These are phyloP conservation scores for Digitonthophagus gazella DNA, from an alignment of 2,888 invertebrate species.

Conservation along the genomic window DNA sequence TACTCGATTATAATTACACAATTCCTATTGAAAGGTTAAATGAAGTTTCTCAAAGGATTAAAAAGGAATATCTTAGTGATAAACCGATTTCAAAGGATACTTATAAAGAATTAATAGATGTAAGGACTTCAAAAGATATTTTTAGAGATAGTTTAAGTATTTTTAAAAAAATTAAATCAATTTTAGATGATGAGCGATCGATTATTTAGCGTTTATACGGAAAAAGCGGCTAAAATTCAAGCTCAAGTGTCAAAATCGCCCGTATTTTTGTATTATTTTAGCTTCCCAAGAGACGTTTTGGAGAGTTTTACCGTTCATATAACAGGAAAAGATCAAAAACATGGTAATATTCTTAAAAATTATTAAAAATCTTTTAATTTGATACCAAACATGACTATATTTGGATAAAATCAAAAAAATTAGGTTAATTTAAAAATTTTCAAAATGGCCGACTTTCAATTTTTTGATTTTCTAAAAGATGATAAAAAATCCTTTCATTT, in stretches of 20 bases:
- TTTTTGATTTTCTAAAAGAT: too few species aligned
- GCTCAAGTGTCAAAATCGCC: conserved; percentile 56
- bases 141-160: too few species aligned
- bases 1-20: conserved; percentile 64
- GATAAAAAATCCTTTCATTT: too few species aligned
- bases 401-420: too few species aligned
- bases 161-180: too few species aligned
- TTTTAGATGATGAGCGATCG: conserved; percentile 61
- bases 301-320: conserved; percentile 21
- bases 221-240: conserved; percentile 58
- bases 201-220: conserved; percentile 58
- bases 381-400: too few species aligned
- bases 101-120: conserved; percentile 32
- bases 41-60: conserved; percentile 56
- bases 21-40: conserved; percentile 52
- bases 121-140: too few species aligned
- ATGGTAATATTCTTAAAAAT: conserved; percentile 4
- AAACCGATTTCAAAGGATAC: conserved; percentile 48
- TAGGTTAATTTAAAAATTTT: too few species aligned
- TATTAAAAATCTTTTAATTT: not conserved
- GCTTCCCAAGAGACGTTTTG: conserved; percentile 14
- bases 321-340: conserved; percentile 17
- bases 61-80: conserved; percentile 56
- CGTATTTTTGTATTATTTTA: conserved; percentile 55
- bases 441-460: too few species aligned